phyloP scores from a whole-genome alignment of 2,888 invertebrate species.

The Calliopum simillimum region DNA sequence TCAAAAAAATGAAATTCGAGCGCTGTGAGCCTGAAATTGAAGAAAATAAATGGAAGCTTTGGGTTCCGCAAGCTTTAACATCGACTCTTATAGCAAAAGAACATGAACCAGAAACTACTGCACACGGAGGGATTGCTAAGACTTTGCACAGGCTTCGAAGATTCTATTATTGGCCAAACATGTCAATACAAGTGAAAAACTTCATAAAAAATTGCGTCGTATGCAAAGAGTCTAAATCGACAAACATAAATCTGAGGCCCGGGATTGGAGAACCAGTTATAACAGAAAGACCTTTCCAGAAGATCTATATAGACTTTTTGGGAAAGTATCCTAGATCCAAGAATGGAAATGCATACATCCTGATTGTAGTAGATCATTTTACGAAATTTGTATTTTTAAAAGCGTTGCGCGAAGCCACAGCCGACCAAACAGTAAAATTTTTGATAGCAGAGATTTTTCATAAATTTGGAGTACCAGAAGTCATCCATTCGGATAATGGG shows the following conservation, averaged over 20 bases:
- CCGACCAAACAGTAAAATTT: neutral
- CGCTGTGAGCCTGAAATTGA: neutral
- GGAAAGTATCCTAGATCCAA: neutral
- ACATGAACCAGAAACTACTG: neutral
- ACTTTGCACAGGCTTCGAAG: slow-evolving; percentile 23
- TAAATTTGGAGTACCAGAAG: neutral
- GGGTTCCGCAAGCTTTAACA: neutral
- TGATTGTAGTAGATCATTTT: neutral
- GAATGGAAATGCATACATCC: neutral
- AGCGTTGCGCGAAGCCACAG: neutral
- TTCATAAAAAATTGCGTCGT: slow-evolving; percentile 29
- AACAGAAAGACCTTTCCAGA: no score
- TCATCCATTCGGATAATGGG: neutral
- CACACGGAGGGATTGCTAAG: slow-evolving; percentile 26
- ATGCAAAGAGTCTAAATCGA: slow-evolving; percentile 25
- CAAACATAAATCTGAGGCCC: neutral
- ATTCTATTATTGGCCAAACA: slow-evolving; percentile 45
- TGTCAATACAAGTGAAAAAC: slow-evolving; percentile 37
- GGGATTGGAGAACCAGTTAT: neutral
- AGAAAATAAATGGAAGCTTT: neutral
- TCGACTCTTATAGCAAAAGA: neutral
- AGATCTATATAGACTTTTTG: no score
- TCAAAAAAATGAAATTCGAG: neutral
- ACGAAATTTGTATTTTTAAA: neutral
- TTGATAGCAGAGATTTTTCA: neutral